Percentiles rank a stretch among this genome's conserved stretches.
These are phyloP conservation scores for Gonocerus acuteangulatus DNA, from an alignment of 2,888 invertebrate species.

Conservation along the genomic window DNA sequence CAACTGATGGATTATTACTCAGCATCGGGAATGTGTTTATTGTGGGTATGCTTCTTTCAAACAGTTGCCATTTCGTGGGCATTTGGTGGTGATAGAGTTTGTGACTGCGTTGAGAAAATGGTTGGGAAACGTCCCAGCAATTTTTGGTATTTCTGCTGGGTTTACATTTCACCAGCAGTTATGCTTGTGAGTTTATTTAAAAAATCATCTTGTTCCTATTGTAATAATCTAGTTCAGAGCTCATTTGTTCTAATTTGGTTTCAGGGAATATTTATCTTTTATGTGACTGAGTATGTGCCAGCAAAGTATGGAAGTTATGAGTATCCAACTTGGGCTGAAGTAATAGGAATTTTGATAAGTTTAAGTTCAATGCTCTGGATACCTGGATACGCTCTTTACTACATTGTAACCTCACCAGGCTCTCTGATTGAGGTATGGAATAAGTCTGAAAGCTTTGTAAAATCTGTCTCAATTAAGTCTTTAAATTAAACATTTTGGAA, in stretches of 20 bases:
- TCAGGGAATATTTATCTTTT: constrained; percentile 57
- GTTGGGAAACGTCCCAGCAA: constrained; percentile 50
- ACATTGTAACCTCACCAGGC: constrained; percentile 49
- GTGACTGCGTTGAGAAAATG: constrained; percentile 57
- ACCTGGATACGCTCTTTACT: constrained; percentile 55
- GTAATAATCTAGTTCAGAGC: too few relatives aligned
- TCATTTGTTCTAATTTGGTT: constrained; percentile 36
- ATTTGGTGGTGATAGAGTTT: constrained; percentile 52
- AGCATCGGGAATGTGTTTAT: constrained; percentile 52
- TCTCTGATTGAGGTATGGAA: constrained; percentile 48
- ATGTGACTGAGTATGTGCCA: constrained; percentile 52
- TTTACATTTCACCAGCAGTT: constrained; percentile 52
- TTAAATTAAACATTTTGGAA: too few relatives aligned
- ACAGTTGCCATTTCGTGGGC: constrained; percentile 54
- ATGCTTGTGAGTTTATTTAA: constrained; percentile 49
- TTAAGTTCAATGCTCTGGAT: constrained; percentile 60
- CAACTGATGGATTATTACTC: constrained; percentile 51
- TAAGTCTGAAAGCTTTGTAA: background rate
- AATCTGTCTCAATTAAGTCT: too few relatives aligned
- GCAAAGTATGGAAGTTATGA: constrained; percentile 52
- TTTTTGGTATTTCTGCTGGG: constrained; percentile 55
- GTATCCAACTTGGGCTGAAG: constrained; percentile 56
- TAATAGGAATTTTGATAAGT: constrained; percentile 53
- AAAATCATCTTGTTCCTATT: too few relatives aligned
- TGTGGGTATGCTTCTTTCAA: constrained; percentile 57